Percentiles rank a stretch among this genome's conserved stretches.
Evolutionary conservation across 2,888 invertebrate genomes (phyloP).

Genomic region (Philereme vetulata): DNA sequence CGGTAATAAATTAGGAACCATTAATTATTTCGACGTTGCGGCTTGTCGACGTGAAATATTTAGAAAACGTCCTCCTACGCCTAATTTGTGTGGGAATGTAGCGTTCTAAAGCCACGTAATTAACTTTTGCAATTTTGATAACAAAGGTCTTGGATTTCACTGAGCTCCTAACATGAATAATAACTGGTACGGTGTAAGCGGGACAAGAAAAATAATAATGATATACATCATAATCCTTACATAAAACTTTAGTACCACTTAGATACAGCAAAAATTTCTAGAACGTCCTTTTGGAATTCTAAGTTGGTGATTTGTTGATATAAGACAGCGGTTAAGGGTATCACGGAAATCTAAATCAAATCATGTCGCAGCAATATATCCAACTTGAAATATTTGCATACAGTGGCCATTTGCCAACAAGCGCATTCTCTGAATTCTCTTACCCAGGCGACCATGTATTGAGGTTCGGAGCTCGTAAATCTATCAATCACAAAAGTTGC

Average conservation of each 20-base stretch:
- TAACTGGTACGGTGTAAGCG: constrained; percentile 5
- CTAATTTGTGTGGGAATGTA: constrained; percentile 57
- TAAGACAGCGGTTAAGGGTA: constrained; percentile 22
- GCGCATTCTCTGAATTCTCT: constrained; percentile 43
- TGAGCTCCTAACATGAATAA: constrained; percentile 26
- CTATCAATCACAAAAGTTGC: constrained; percentile 41
- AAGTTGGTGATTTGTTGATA: constrained; percentile 6
- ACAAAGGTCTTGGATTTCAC: constrained; percentile 38
- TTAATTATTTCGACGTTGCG: constrained; percentile 58
- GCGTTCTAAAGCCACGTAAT: constrained; percentile 45
- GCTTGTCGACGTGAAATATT: constrained; percentile 58
- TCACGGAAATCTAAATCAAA: constrained; percentile 43
- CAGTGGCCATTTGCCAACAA: constrained; percentile 51
- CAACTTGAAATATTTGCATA: constrained; percentile 48
- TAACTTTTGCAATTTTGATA: constrained; percentile 52
- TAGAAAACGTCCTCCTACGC: constrained; percentile 62
- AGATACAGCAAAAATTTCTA: not conserved
- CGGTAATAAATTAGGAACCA: constrained; percentile 56
- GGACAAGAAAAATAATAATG: constrained; percentile 5
- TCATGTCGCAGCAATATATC: constrained; percentile 52
- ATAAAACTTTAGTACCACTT: not conserved
- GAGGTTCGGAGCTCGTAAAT: constrained; percentile 57
- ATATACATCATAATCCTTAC: not conserved
- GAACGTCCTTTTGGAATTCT: constrained; percentile 4
- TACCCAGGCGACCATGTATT: constrained; percentile 42